Conservation (phyloP, 2,888 invertebrate genomes). For the Agonopterix arenella region DNA sequence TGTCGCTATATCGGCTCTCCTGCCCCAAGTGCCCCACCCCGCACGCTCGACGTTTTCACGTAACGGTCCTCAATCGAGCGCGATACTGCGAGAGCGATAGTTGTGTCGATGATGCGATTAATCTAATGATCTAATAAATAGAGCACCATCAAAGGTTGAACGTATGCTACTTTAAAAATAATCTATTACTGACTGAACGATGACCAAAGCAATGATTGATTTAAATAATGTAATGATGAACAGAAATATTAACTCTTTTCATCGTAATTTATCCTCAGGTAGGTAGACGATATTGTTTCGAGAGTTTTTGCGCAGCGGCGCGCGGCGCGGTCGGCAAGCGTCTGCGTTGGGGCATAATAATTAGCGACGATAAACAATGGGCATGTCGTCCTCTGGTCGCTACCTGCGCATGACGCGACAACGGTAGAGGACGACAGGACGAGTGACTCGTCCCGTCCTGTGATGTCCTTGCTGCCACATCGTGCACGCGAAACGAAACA, state of each 20-base stretch:
- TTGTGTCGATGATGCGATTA: constrained; percentile 50
- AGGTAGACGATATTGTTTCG: constrained; percentile 41
- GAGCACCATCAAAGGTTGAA: constrained; percentile 19
- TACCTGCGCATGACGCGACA: constrained; percentile 60
- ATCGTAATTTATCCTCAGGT: constrained; percentile 33
- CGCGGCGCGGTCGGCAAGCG: constrained; percentile 33
- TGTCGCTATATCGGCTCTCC: constrained; percentile 59
- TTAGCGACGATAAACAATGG: constrained; percentile 74
- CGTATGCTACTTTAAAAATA: too few relatives aligned
- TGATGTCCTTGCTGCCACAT: constrained; percentile 26
- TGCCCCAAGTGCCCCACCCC: constrained; percentile 50
- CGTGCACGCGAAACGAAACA: constrained; percentile 29
- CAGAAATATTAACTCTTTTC: constrained; percentile 22
- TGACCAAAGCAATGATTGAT: neutral
- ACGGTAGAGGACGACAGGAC: constrained; percentile 27
- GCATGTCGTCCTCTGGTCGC: constrained; percentile 67
- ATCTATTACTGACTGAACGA: too few relatives aligned
- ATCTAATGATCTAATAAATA: constrained; percentile 37
- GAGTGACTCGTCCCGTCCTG: constrained; percentile 70
- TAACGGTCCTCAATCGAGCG: constrained; percentile 75
- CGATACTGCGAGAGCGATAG: constrained; percentile 67
- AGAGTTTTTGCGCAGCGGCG: constrained; percentile 50
- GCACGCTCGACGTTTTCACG: constrained; percentile 68
- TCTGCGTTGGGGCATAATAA: constrained; percentile 70
- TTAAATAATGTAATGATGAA: constrained; percentile 8